Evolutionary conservation across 1,140 invertebrate species (phyloP), one percentile per base, ranked within the genome.

Genomic region (Platorchestia sp.): DNA sequence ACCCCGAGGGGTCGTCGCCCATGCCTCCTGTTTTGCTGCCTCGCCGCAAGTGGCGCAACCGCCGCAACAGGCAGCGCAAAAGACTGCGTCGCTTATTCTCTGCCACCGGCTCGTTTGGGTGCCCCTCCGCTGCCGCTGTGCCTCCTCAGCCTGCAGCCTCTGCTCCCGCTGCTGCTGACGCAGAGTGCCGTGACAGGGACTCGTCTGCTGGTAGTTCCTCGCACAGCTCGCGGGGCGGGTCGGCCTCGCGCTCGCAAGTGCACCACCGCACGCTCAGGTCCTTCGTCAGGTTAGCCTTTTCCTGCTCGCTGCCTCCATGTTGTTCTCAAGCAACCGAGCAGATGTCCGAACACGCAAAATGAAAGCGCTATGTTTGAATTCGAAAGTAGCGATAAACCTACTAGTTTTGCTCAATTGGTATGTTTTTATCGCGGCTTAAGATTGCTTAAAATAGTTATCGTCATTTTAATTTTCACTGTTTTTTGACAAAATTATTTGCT

Each of bases 21-120:
- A 45, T 95, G 36, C 95, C 95, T 96, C 95, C 47, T n/a, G 51
- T 95, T 51, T 41, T 91, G 42, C 95, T 75, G 36, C 95, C 59
- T 59, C 95, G 96, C 6, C 95, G 95, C 41, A 96, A 96, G 86
- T 96, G 96, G 96, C 96, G 96, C 40, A 95, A 96, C 86, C 86
- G 96, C 40, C 86, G 96, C 40, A 96, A 96, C 95, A 95, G 95
- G 40, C 96, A 96, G 90, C 59, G 96, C 0, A 96, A 96, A 90
- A 96, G 96, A 53, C 86, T 96, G 7, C 44, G 96, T 1, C 95
- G 95, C 42, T 86, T 96, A 0, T 95, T 96, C 95, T 97, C 91
- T 7, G 91, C 91, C 1, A 93, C 91, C 7, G 91, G 91, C 0
- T 42, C 91, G 6, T 93, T 93, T 47, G 45, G 43, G 19, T 93